These are phyloP conservation scores for Chiroxiphia lanceolata DNA, from an alignment of 2,797 vertebrate species.

Conservation along the genomic window DNA sequence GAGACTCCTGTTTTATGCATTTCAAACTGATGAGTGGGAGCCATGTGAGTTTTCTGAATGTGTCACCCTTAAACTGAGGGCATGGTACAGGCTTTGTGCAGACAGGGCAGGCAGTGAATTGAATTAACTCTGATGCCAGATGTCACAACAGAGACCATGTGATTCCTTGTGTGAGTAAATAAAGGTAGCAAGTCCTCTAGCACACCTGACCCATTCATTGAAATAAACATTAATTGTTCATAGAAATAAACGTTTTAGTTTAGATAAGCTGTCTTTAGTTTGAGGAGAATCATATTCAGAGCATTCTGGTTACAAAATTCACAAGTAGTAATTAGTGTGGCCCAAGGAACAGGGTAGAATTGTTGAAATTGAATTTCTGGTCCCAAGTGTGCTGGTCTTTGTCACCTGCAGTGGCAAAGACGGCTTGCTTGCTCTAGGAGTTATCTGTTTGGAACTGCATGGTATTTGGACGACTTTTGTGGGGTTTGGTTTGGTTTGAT, in stretches of 20 bases:
- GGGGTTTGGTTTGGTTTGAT: background rate
- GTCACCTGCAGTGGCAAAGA: background rate
- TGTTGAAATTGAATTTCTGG: background rate
- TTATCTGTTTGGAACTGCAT: background rate
- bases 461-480: background rate
- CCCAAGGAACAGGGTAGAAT: background rate
- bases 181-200: background rate
- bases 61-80: background rate
- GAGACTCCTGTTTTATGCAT: background rate
- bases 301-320: background rate
- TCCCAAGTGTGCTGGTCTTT: background rate
- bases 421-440: background rate
- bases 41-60: background rate
- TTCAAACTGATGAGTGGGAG: background rate
- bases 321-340: fast-evolving
- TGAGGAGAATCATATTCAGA: background rate
- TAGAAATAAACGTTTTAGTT: background rate
- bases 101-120: background rate
- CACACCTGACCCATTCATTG: background rate
- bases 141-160: background rate
- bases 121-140: background rate
- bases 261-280: background rate
- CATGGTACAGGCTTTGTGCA: background rate
- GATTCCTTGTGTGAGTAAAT: background rate
- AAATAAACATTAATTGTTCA: background rate